Conservation (phyloP, 2,113 vertebrate species). For the Microcebus lehilahytsara region DNA sequence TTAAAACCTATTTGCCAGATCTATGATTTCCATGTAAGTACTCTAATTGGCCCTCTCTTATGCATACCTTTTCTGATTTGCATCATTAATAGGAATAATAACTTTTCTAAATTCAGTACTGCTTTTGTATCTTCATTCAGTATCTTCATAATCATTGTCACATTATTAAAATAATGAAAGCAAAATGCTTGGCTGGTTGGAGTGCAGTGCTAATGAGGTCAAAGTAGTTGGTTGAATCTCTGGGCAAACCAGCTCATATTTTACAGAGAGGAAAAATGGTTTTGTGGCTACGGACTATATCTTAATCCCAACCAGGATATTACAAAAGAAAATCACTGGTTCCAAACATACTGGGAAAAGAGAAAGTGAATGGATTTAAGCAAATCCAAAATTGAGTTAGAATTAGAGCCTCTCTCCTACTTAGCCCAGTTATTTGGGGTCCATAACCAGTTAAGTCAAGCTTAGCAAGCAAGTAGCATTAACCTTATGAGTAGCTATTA, state of each 20-base stretch:
- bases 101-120: constrained; percentile 45
- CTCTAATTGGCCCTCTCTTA: neutral
- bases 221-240: neutral
- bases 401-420: neutral
- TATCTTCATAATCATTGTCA: constrained; percentile 49
- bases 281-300: neutral
- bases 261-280: neutral
- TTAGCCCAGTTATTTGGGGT: neutral
- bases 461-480: neutral
- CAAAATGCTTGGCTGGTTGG: constrained; percentile 39
- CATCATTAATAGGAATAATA: constrained; percentile 54
- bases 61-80: constrained; percentile 38
- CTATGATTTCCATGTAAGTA: neutral
- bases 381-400: neutral
- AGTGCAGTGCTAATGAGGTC: constrained; percentile 56
- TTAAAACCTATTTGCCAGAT: neutral
- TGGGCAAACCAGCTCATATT: neutral
- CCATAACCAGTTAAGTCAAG: neutral
- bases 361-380: neutral
- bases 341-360: neutral
- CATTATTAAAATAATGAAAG: constrained; percentile 63
- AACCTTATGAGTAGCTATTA: neutral
- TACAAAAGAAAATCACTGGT: neutral
- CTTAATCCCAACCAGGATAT: neutral
- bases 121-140: neutral